Evolutionary conservation across 2,797 vertebrate species (phyloP), one percentile per base, ranked within the genome.

Genomic region (Ptychobarbus kaznakovi): DNA sequence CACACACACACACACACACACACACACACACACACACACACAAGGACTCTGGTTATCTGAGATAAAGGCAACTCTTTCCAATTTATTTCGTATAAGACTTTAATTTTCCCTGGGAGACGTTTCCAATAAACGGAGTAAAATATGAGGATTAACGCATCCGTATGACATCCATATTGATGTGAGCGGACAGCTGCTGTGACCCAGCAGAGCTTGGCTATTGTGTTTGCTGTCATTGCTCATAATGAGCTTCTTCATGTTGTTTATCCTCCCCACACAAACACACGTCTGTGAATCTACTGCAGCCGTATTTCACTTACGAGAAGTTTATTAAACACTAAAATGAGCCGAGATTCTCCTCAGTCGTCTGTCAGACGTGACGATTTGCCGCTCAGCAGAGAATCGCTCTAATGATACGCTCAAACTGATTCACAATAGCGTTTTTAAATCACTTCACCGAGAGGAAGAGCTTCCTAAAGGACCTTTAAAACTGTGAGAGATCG

Each of bases 1-100:
- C 3, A 72, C 79, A 73, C 32, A 44, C 70, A 72, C 73, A 86
- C 25, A 85, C 70, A 65, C 74, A 84, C 3, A 72, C 56, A 25
- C 58, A 61, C 70, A 51, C 51, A 28, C 35, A 35, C 63, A 53
- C 51, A 63, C 56, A 84, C 13, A 83, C 53, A 53, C 68, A 82
- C n/a, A n/a, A n/a, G n/a, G 22, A 44, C 8, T 18, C 68, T 44
- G 49, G 49, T 53, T 69, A 69, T 81, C 38, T 25, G 65, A 40
- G 32, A 69, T 38, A 22, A 78, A 76, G 32, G 49, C 3, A 76
- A 78, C 76, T 40, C 46, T 53, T 69, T 81, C 65, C 65, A 81
- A 53, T 70, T 69, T 40, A 68, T 49, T 51, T 68, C 6, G 5
- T 46, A 79, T 58, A n/a, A n/a, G 12, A n/a, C 28, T 58, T 77